These are phyloP conservation scores for Varanus komodoensis DNA, from an alignment of 2,113 vertebrate species.

Conservation along the genomic window DNA sequence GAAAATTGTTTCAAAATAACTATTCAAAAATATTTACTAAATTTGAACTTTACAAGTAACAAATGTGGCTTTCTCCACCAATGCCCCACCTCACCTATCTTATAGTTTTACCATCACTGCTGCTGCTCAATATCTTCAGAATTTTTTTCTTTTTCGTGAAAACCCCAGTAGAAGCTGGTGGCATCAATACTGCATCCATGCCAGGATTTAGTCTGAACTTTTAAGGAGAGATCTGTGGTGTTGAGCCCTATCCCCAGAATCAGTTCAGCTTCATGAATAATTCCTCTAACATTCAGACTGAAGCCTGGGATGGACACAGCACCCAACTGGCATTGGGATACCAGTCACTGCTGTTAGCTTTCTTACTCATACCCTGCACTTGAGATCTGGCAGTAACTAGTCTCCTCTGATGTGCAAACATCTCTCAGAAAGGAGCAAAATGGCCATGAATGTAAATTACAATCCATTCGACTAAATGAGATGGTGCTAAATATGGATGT, in stretches of 20 bases:
- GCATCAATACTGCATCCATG: too few relatives aligned
- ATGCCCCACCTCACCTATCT: too few relatives aligned
- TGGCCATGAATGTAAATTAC: not conserved
- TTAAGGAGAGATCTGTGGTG: too few relatives aligned
- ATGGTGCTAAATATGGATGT: not conserved
- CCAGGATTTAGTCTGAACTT: too few relatives aligned
- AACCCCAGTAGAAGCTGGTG: too few relatives aligned
- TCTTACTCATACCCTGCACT: not conserved
- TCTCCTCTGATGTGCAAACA: not conserved
- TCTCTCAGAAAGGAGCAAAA: not conserved
- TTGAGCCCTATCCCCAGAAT: too few relatives aligned
- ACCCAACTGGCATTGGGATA: not conserved
- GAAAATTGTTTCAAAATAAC: too few relatives aligned
- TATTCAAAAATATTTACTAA: not conserved
- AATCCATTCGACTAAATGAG: not conserved
- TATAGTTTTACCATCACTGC: not conserved
- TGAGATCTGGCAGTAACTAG: not conserved
- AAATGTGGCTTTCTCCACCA: too few relatives aligned
- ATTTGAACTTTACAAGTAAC: not conserved
- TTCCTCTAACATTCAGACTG: too few relatives aligned
- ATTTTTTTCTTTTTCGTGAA: not conserved
- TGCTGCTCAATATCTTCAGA: not conserved
- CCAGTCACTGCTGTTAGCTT: not conserved
- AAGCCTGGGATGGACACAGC: too few relatives aligned
- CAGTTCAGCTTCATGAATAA: too few relatives aligned